Conservation (phyloP, 2,113 vertebrate genomes). For the Vimba vimba region DNA sequence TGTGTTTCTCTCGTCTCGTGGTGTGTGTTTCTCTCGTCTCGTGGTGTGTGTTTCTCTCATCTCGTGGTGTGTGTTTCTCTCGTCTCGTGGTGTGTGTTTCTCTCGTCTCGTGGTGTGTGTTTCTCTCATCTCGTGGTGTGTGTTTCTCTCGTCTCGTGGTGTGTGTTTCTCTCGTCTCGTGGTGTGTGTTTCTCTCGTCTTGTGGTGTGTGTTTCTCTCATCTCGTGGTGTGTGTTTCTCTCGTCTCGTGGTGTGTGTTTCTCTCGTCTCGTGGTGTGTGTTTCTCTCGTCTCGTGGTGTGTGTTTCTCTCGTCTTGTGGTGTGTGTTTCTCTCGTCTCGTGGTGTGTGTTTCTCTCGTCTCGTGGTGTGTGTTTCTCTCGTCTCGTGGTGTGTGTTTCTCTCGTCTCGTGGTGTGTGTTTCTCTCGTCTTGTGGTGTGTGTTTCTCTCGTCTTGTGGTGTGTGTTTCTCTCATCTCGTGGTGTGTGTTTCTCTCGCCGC, state of each 20-base stretch:
- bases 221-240: constrained; percentile 9
- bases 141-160: neutral
- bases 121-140: neutral
- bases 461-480: neutral
- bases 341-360: neutral
- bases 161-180: neutral
- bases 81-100: neutral
- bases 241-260: neutral
- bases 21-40: neutral
- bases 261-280: neutral
- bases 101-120: no score
- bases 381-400: no score
- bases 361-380: no score
- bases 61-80: neutral
- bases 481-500: neutral
- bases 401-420: no score
- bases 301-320: neutral
- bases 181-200: no score
- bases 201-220: no score
- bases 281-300: no score
- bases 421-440: no score
- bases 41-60: constrained; percentile 14
- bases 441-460: neutral
- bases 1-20: no score
- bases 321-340: constrained; percentile 1